Percentiles rank a stretch among this genome's conserved stretches.
Evolutionary conservation across 2,888 invertebrate species (phyloP).

Genomic region (Nymphalis c-album): DNA sequence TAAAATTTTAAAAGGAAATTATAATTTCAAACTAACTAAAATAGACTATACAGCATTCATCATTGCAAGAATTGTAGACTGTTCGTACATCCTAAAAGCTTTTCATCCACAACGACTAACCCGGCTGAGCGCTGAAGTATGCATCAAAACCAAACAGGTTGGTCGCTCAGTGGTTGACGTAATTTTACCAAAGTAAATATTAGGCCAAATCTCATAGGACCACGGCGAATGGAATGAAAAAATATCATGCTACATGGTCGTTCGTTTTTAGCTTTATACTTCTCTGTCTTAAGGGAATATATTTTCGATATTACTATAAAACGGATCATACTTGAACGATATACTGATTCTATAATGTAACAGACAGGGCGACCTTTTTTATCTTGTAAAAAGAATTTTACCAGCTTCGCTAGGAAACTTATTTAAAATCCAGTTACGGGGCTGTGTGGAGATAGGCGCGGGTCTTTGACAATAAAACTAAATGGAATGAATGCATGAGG

Average conservation of each 20-base stretch:
- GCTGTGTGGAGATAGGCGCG: conserved; percentile 75
- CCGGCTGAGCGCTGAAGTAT: conserved; percentile 63
- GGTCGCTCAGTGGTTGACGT: conserved; percentile 64
- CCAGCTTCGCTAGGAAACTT: conserved; percentile 73
- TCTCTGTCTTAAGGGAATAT: conserved; percentile 26
- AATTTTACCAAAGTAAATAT: conserved; percentile 77
- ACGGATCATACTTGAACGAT: conserved; percentile 66
- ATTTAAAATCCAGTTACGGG: conserved; percentile 81
- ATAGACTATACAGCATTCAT: conserved; percentile 34
- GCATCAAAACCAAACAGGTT: conserved; percentile 78
- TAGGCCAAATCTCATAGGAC: conserved; percentile 69
- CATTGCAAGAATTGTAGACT: conserved; percentile 33
- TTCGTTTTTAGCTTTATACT: conserved; percentile 51
- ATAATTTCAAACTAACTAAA: conserved; percentile 20
- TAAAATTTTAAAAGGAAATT: not conserved
- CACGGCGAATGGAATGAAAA: conserved; percentile 64
- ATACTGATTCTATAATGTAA: conserved; percentile 69
- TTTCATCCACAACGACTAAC: conserved; percentile 41
- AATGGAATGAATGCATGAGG: conserved; percentile 80
- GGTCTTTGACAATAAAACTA: conserved; percentile 79
- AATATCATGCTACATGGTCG: conserved; percentile 55
- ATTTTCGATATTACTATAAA: conserved; percentile 56
- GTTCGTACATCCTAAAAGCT: conserved; percentile 43
- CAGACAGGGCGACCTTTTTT: conserved; percentile 77
- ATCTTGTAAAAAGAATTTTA: conserved; percentile 78